Base-by-base conservation (phyloP, 2,113 vertebrate species). In the Python bivittatus region DNA sequence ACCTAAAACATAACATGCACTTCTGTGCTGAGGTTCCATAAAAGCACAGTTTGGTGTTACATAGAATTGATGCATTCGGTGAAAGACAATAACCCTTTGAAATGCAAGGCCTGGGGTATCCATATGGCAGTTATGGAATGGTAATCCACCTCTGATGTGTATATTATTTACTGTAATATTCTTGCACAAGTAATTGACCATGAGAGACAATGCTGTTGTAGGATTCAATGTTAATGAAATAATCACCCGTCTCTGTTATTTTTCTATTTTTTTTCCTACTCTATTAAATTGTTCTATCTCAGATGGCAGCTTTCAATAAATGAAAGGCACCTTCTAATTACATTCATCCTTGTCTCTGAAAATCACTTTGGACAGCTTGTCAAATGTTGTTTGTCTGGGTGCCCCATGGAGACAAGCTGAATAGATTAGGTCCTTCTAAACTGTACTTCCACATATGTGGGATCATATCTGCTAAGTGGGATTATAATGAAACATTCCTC, bases 1-100 rank as follows among this genome's bases (percentile, higher is more conserved):
- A 60, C 95, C 92, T 95, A 92, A 94, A 95, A 89, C 94, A 86
- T 95, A 93, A 93, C 94, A 94, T 94, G 95, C 96, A 97, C 72
- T 86, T 91, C 92, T 92, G 94, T 90, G 88, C 86, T 88, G 94
- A 95, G 90, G 95, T 95, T 95, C 93, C 89, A 0, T 68, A 94
- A 93, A 94, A 96, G 93, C 93, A 93, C 38, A 90, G 94, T 95
- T 84, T 95, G 93, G 94, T 91, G 93, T 92, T 89, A 84, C n/a
- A 94, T 94, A 96, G 95, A 61, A 61, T 95, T 96, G 61, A 95
- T 93, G 91, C 93, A 90, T 91, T 92, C 93, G 91, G 79, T 2
- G 38, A 88, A 93, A 92, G 85, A 94, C 0, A 95, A 93, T 96
- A 96, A 96, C 87, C 93, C 91, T 29, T 53, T 91, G 92, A 95